A percentile compares a stretch with the other conserved stretches of the same genome.
Evolutionary conservation across 2,888 invertebrate species (phyloP).

Genomic region (Parapristionchus giblindavisi): DNA sequence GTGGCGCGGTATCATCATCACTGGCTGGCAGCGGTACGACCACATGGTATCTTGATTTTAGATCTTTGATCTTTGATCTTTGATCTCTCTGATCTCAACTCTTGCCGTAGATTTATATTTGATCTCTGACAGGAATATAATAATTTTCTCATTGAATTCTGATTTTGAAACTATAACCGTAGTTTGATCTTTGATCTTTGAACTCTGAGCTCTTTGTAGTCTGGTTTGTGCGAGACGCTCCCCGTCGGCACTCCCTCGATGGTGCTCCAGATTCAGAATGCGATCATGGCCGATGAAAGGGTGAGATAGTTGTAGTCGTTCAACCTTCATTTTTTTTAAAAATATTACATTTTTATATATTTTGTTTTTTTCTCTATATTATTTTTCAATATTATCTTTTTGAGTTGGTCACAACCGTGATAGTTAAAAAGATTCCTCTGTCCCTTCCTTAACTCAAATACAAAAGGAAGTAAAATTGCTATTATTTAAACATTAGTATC

Average conservation of each 20-base stretch:
- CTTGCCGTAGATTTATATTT: too few relatives aligned
- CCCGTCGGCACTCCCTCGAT: conserved; percentile 69
- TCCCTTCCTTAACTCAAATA: too few relatives aligned
- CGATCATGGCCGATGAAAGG: conserved; percentile 42
- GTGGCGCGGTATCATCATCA: conserved; percentile 71
- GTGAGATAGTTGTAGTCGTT: too few relatives aligned
- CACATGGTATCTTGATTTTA: conserved; percentile 18
- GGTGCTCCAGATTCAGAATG: conserved; percentile 56
- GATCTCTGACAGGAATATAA: background rate
- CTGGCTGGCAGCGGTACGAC: conserved; percentile 72
- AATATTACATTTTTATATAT: too few relatives aligned
- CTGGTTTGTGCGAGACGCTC: conserved; percentile 72
- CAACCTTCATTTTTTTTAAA: too few relatives aligned
- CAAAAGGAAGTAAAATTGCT: too few relatives aligned
- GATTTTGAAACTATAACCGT: background rate
- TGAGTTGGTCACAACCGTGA: too few relatives aligned
- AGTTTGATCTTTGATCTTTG: conserved; percentile 13
- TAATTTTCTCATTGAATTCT: background rate
- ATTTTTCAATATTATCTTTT: too few relatives aligned
- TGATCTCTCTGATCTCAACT: background rate
- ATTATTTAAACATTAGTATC: background rate
- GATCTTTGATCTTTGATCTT: too few relatives aligned
- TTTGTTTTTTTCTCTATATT: too few relatives aligned
- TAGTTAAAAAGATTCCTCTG: too few relatives aligned
- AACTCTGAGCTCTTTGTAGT: conserved; percentile 42